Base-by-base conservation (phyloP, 2,888 invertebrate genomes). In the Epirrita christyi region DNA sequence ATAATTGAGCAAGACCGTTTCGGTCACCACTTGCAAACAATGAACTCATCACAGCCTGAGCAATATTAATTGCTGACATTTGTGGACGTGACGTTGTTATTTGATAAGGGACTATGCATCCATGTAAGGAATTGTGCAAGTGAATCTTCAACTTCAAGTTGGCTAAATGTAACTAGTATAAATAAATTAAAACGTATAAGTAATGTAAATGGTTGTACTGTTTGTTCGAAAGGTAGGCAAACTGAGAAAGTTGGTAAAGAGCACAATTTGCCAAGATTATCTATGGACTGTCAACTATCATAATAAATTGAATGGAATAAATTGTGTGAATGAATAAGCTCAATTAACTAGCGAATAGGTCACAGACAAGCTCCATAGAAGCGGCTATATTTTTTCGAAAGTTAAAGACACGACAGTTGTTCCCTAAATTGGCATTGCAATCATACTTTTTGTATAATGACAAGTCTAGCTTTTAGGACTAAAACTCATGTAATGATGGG, bases 21-120 rank as follows among this genome's bases (percentile, higher is more conserved):
- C 81, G 81, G 82, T 81, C 76, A 71, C 64, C 75, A 78, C 84
- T 82, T 78, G 81, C 85, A 87, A 88, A 88, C 86, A 88, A 87
- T 87, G 86, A 85, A 86, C 87, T 85, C 89, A 87, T 85, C 87
- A 82, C 69, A 67, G 73, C 73, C 80, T 79, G 71, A 75, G 81
- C 75, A 80, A 81, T 83, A 82, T 86, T 86, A 88, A 88, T 85
- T 87, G 75, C 80, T 64, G 72, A 69, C 72, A 70, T 71, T 74
- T 73, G 68, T 63, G 61, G 62, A 73, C 70, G 71, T 73, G 66
- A 68, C 67, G 68, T 65, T 55, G 67, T 66, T 73, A 70, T 72
- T 70, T 74, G 73, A 78, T 77, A 75, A 75, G 72, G 67, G 58
- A 67, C 61, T 66, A 65, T 54, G 43, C 14, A 38, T 61, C 54